A percentile compares a stretch with the other conserved stretches of the same genome.
Evolutionary conservation across 2,113 vertebrate species (phyloP).

Genomic region (Corapipo altera): DNA sequence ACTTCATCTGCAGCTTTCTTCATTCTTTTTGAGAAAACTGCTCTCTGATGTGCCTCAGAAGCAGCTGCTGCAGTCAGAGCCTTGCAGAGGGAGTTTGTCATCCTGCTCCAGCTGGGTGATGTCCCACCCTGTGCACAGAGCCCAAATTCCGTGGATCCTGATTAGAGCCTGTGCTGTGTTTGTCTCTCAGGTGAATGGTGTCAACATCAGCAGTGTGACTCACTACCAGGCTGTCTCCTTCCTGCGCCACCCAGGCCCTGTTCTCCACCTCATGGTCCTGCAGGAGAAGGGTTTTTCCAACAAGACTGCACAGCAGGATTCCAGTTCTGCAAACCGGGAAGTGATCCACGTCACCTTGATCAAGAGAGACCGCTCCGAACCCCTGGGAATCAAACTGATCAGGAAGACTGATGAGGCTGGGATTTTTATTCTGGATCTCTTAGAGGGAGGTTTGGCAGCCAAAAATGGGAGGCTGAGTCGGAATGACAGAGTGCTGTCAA

Average conservation of each 20-base stretch:
- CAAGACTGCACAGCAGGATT: slow-evolving; percentile 54
- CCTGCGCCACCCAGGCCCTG: slow-evolving; percentile 76
- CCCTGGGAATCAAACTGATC: slow-evolving; percentile 90
- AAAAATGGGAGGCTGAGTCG: slow-evolving; percentile 87
- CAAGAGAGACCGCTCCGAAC: slow-evolving; percentile 83
- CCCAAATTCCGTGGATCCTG: neutral
- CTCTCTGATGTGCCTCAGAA: neutral
- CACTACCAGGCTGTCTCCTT: slow-evolving; percentile 82
- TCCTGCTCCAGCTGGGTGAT: neutral
- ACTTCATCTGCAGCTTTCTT: neutral
- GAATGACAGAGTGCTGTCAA: slow-evolving; percentile 89
- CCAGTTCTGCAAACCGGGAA: slow-evolving; percentile 34
- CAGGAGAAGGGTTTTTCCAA: slow-evolving; percentile 90
- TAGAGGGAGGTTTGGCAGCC: slow-evolving; percentile 87
- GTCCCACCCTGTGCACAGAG: neutral
- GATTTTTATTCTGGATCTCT: slow-evolving; percentile 88
- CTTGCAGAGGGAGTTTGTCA: neutral
- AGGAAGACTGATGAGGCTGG: slow-evolving; percentile 87
- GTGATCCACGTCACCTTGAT: slow-evolving; percentile 86
- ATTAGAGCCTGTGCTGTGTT: slow-evolving; percentile 45
- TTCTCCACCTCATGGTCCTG: slow-evolving; percentile 83
- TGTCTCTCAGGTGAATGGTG: slow-evolving; percentile 83
- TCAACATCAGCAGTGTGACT: slow-evolving; percentile 84
- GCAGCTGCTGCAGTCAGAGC: neutral
- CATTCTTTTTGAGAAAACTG: neutral